Percentiles rank a stretch among this genome's conserved stretches.
phyloP scores from a whole-genome alignment of 2,797 vertebrate genomes.

The Synaphobranchus kaupii region DNA sequence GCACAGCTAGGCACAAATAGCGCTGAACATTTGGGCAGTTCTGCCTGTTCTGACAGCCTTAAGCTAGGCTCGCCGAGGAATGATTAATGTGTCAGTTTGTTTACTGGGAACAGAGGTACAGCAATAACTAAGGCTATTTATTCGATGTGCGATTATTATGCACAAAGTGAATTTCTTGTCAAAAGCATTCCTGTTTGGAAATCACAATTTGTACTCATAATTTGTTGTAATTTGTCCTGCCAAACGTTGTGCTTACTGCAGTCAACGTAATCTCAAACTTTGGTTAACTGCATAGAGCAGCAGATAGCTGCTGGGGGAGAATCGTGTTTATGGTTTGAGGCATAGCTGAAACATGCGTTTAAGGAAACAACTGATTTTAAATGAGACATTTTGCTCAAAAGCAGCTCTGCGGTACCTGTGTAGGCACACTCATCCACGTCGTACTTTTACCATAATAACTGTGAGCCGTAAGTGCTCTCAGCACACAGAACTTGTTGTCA shows the following conservation, averaged over 20 bases:
- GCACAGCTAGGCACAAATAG: neutral
- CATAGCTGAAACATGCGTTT: neutral
- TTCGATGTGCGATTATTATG: neutral
- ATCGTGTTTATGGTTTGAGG: neutral
- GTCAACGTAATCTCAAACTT: neutral
- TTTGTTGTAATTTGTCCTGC: neutral
- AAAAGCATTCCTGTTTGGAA: neutral
- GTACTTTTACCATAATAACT: neutral
- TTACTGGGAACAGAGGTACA: neutral
- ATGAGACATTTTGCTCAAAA: no score
- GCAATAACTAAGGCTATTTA: neutral
- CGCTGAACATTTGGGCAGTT: neutral
- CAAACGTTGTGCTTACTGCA: neutral
- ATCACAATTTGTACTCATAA: constrained; percentile 1
- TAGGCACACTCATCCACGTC: no score
- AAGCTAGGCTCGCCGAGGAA: neutral
- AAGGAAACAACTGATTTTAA: neutral
- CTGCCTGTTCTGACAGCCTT: neutral
- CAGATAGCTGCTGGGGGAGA: neutral
- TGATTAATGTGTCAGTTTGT: neutral
- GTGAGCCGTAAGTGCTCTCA: neutral
- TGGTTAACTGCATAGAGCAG: neutral
- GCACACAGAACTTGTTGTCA: neutral
- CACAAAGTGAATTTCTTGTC: neutral
- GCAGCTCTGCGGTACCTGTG: no score